phyloP scores from a whole-genome alignment of 2,113 vertebrate species.

The Mellivora capensis region DNA sequence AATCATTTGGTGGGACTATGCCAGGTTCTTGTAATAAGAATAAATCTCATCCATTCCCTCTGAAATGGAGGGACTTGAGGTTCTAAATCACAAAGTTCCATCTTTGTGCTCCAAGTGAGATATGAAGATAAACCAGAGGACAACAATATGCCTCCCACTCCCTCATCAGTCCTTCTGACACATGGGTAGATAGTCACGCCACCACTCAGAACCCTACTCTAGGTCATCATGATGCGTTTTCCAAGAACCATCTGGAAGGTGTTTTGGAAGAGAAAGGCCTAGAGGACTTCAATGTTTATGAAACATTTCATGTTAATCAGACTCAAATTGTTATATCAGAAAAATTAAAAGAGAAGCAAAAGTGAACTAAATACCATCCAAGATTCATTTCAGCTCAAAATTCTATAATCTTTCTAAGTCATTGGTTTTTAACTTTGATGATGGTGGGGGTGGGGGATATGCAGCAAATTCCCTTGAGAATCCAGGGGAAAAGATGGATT shows the following conservation, averaged over 20 bases:
- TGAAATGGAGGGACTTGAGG: background rate
- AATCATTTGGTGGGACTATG: background rate
- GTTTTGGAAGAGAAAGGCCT: background rate
- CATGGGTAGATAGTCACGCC: background rate
- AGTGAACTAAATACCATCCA: background rate
- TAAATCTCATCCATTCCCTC: background rate
- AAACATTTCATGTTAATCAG: background rate
- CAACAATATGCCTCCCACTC: background rate
- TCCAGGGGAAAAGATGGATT: background rate
- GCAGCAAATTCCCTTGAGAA: constrained; percentile 26
- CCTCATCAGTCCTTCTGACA: background rate
- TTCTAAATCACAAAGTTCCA: background rate
- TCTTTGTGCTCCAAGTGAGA: background rate
- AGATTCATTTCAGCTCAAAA: constrained; percentile 27
- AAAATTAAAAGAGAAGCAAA: background rate
- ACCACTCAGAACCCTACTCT: background rate
- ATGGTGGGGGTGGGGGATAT: background rate
- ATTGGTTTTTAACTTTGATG: background rate
- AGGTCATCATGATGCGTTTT: background rate
- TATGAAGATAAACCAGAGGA: background rate
- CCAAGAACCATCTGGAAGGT: background rate
- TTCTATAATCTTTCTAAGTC: background rate
- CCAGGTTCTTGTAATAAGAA: background rate
- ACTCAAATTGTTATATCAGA: background rate
- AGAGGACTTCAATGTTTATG: background rate